phyloP scores from a whole-genome alignment of 2,888 invertebrate genomes.

The Anagyrus pseudococci region DNA sequence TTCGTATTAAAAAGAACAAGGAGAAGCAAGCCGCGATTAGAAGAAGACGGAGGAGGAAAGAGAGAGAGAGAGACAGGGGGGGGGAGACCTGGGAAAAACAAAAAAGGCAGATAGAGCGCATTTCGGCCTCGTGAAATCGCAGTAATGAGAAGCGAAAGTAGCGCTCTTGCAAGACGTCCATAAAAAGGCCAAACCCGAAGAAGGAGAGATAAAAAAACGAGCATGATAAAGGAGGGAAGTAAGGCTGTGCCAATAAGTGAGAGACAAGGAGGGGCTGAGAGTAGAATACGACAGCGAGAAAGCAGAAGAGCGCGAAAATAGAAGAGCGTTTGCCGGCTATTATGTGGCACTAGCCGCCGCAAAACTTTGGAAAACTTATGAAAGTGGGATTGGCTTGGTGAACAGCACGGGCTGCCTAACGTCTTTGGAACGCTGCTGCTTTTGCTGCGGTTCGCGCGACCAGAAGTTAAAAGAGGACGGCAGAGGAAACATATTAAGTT shows the following conservation, averaged over 20 bases:
- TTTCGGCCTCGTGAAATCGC: slow-evolving; percentile 6
- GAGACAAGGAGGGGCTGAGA: slow-evolving; percentile 4
- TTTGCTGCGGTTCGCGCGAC: no score
- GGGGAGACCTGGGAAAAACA: not conserved
- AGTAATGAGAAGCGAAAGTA: slow-evolving; percentile 18
- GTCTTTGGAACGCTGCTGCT: no score
- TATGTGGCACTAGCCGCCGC: slow-evolving; percentile 51
- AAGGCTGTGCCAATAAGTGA: no score
- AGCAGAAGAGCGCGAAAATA: slow-evolving; percentile 23
- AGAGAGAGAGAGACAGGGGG: no score
- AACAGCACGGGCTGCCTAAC: slow-evolving; percentile 18
- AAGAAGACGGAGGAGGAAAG: not conserved
- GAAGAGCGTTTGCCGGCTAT: slow-evolving; percentile 45
- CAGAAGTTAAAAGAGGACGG: no score
- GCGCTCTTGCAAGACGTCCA: slow-evolving; percentile 1
- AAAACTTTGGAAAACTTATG: slow-evolving; percentile 55
- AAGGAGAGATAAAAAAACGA: slow-evolving; percentile 13
- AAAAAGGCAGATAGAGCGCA: slow-evolving; percentile 2
- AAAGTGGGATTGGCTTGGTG: slow-evolving; percentile 46
- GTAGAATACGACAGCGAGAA: slow-evolving; percentile 38
- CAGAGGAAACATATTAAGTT: slow-evolving; percentile 56
- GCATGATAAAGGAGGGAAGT: no score
- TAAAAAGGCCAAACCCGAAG: slow-evolving; percentile 17
- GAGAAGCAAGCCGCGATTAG: not conserved
- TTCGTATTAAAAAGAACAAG: not conserved